Conservation (phyloP, 2,113 vertebrate genomes). For the Epinephelus moara region DNA sequence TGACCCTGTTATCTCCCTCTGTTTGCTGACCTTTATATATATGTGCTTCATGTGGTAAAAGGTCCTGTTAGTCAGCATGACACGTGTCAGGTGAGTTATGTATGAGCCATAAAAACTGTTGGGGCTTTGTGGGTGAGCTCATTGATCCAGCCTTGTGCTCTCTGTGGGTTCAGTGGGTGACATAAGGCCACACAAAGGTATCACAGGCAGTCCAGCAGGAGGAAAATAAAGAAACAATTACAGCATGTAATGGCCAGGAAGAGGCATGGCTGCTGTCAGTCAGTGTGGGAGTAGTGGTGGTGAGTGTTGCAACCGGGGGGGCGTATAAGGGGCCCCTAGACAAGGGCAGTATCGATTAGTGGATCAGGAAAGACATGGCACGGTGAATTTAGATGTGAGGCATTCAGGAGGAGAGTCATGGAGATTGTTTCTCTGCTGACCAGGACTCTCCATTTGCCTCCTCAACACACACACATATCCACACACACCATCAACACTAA, state of each 20-base stretch:
- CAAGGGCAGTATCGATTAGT: conserved; percentile 71
- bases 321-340: conserved; percentile 30
- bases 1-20: conserved; percentile 6
- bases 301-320: background rate
- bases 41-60: conserved; percentile 29
- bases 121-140: conserved; percentile 31
- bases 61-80: conserved; percentile 14
- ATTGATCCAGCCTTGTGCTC: conserved; percentile 49
- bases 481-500: background rate
- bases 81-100: conserved; percentile 34
- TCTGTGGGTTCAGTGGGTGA: conserved; percentile 45
- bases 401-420: conserved; percentile 66
- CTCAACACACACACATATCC: conserved; percentile 3
- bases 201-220: conserved; percentile 15
- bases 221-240: conserved; percentile 79
- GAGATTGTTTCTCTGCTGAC: conserved; percentile 60
- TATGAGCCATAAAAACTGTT: conserved; percentile 39
- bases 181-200: conserved; percentile 44
- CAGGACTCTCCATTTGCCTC: conserved; percentile 30
- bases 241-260: conserved; percentile 68
- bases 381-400: conserved; percentile 55
- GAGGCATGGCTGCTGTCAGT: conserved; percentile 72
- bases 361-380: conserved; percentile 57
- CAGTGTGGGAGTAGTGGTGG: background rate
- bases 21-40: conserved; percentile 7